Conservation (phyloP, 1,140 invertebrate species). For the Phortica variegata region DNA sequence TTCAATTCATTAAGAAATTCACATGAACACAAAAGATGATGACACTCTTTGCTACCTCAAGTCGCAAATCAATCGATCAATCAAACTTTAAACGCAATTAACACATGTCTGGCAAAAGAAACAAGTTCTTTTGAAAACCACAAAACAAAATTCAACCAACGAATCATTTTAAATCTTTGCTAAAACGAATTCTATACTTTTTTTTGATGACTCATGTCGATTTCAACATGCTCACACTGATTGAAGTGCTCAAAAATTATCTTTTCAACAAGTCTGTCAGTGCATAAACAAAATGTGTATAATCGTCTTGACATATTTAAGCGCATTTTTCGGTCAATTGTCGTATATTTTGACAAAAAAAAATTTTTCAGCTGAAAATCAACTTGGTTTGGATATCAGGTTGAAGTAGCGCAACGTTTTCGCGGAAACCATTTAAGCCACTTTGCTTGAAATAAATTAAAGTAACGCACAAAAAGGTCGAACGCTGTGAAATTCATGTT, state of each 20-base stretch:
- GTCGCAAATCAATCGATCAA: constrained; percentile 19
- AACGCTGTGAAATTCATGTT: neutral
- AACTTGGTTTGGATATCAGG: neutral
- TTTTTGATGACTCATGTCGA: constrained; percentile 13
- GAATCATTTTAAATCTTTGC: no score
- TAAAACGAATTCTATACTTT: no score
- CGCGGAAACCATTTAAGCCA: neutral
- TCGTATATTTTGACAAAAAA: constrained; percentile 9
- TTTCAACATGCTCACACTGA: constrained; percentile 24
- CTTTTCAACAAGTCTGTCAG: constrained; percentile 47
- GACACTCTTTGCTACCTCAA: neutral
- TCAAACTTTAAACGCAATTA: constrained; percentile 47
- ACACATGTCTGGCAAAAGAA: constrained; percentile 15
- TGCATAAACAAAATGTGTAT: constrained; percentile 27
- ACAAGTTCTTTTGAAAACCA: constrained; percentile 7
- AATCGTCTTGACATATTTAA: no score
- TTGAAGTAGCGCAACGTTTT: neutral
- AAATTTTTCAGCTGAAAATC: neutral
- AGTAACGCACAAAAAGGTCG: constrained; percentile 6
- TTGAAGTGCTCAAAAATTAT: neutral
- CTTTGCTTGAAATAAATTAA: neutral
- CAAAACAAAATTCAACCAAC: constrained; percentile 11
- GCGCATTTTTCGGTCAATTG: constrained; percentile 30
- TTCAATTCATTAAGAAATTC: no score
- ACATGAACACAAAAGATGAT: no score